phyloP scores from a whole-genome alignment of 2,797 vertebrate genomes.

The Poecilia gillii region DNA sequence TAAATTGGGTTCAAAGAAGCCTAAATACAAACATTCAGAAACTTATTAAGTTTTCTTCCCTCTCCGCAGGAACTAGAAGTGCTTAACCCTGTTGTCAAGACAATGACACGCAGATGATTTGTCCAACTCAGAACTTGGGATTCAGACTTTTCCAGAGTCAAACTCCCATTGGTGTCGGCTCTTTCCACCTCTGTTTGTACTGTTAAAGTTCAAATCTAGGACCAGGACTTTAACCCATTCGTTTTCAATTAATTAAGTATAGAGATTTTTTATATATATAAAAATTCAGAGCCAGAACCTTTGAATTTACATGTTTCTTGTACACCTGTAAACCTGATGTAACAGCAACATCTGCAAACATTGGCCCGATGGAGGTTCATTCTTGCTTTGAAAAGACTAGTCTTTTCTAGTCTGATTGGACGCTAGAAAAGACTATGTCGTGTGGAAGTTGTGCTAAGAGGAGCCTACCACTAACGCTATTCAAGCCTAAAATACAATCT shows the following conservation, averaged over 20 bases:
- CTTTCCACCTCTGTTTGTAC: neutral
- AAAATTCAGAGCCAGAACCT: no score
- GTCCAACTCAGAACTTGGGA: neutral
- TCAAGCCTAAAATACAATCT: no score
- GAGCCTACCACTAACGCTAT: no score
- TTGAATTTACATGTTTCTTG: neutral
- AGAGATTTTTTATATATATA: no score
- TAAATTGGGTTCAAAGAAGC: conserved; percentile 24
- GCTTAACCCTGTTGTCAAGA: neutral
- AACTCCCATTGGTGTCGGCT: neutral
- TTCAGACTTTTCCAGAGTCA: neutral
- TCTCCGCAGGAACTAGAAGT: neutral
- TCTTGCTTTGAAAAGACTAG: no score
- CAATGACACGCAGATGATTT: neutral
- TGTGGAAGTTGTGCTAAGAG: no score
- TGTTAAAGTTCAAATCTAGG: neutral
- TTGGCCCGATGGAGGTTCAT: no score
- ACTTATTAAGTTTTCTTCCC: neutral
- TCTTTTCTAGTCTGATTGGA: no score
- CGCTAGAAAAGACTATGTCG: no score
- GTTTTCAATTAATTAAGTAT: no score
- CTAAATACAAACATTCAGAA: conserved; percentile 12
- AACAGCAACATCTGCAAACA: no score
- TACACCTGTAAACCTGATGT: neutral
- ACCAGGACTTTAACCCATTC: no score